Base-by-base conservation (phyloP, 2,113 vertebrate genomes). In the Leptodactylus fuscus region DNA sequence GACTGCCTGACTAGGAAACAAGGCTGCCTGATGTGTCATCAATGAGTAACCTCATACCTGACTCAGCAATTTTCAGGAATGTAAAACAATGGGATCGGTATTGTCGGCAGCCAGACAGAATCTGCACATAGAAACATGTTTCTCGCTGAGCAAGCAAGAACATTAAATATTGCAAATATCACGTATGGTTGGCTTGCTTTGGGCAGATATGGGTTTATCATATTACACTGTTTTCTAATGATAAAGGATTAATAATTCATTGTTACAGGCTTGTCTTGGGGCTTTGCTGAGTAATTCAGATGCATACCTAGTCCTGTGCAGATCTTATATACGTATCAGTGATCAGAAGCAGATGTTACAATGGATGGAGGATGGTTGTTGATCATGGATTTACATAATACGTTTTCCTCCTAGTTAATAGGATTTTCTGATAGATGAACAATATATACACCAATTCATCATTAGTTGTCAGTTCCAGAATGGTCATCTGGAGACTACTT, bases 1-100 rank as follows among this genome's bases (percentile, higher is more conserved):
- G 44, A 48, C 41, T 48, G n/a, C 71, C 71, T 24, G n/a, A 46
- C n/a, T 49, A 27, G 27, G 24, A 75, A 75, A 46, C 71, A 18
- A 29, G 73, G 24, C 46, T 76, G 73, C 27, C 73, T 76, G 73
- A 48, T 76, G 73, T 76, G 46, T 76, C 73, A 76, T 76, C 73
- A 32, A 1, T 32, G 73, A 76, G 73, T 49, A 76, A 76, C 73
- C 44, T 49, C 44, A 49, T 76, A 76, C 44, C 73, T 76, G 73
- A 76, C 27, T 76, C 73, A 51, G 73, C 73, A 76, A 13, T 75
- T 76, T 49, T 76, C 15, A 76, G 44, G 73, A 51, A 76, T 18
- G 73, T 32, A 76, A 48, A 76, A 76, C 73, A 76, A 76, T 76
- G 44, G 73, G 44, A 51, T 38, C 38, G 65, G 18, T 76, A 76